Evolutionary conservation across 1,140 invertebrate genomes (phyloP), one percentile per base, ranked within the genome.

Genomic region (Drosophila ironensis): DNA sequence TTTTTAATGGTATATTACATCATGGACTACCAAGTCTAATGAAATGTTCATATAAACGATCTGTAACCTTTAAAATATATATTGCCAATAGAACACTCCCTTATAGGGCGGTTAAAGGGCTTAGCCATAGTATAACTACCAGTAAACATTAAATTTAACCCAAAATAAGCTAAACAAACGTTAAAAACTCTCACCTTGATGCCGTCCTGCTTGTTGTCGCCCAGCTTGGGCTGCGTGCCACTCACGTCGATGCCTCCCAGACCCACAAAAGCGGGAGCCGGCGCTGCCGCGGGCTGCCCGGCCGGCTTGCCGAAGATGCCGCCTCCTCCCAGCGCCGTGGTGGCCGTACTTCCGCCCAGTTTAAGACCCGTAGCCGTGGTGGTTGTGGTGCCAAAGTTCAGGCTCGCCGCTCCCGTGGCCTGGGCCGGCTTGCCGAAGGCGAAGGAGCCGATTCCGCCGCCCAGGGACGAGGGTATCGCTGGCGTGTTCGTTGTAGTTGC

Each of bases 171-270:
- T n/a, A n/a, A n/a, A n/a, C n/a, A n/a, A n/a, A n/a, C n/a, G n/a
- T n/a, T n/a, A n/a, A n/a, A n/a, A n/a, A n/a, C 8, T 1, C 46
- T 69, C 20, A 87, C 87, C 68, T 89, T 89, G 2, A 92, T 90
- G 24, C 93, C 93, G 41, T 93, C 92, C 86, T 92, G 92, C 74
- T 91, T 92, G 46, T 91, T 90, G 53, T 92, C 91, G 2, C 91
- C 91, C 42, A 90, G 80, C 91, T 92, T 91, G 76, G 91, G 84
- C 87, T 93, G 72, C 24, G 92, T 90, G 11, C 92, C 91, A 24
- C 92, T 91, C 67, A 94, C 77, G 75, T 90, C 93, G 24, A 94
- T 88, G 9, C 94, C 94, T 3, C 94, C 94, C 2, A 95, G 88
- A 4, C 94, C 94, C 2, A 92, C 82, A 46, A 89, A 90, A 5